phyloP scores from a whole-genome alignment of 2,113 vertebrate genomes.

The Tetrax tetrax region DNA sequence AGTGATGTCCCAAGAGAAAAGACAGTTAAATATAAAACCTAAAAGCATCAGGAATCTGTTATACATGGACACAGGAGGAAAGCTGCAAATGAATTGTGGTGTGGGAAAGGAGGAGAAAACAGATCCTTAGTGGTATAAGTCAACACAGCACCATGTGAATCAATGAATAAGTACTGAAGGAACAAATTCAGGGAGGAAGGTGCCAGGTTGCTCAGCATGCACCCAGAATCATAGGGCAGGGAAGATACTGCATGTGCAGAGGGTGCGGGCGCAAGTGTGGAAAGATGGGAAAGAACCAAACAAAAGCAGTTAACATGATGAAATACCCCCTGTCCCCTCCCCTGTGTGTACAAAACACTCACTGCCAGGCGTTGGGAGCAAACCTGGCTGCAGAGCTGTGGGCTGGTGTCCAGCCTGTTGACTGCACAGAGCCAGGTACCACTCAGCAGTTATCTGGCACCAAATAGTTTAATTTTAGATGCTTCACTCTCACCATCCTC shows the following conservation, averaged over 20 bases:
- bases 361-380: background rate
- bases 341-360: background rate
- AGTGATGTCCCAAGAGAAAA: background rate
- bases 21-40: background rate
- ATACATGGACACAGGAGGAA: background rate
- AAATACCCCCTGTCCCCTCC: background rate
- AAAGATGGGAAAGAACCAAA: background rate
- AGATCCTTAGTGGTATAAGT: background rate
- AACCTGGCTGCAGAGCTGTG: background rate
- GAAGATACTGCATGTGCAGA: background rate
- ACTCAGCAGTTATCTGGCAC: background rate
- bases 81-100: background rate
- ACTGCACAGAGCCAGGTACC: background rate
- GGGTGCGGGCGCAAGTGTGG: accelerated
- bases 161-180: background rate
- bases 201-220: background rate
- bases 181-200: background rate
- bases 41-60: background rate
- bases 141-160: background rate
- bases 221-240: background rate
- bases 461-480: background rate
- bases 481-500: background rate
- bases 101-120: background rate
- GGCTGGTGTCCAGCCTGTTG: background rate
- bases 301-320: background rate